Evolutionary conservation across 2,113 vertebrate species (phyloP), one percentile per base, ranked within the genome.

Genomic region (Aegithalos caudatus): DNA sequence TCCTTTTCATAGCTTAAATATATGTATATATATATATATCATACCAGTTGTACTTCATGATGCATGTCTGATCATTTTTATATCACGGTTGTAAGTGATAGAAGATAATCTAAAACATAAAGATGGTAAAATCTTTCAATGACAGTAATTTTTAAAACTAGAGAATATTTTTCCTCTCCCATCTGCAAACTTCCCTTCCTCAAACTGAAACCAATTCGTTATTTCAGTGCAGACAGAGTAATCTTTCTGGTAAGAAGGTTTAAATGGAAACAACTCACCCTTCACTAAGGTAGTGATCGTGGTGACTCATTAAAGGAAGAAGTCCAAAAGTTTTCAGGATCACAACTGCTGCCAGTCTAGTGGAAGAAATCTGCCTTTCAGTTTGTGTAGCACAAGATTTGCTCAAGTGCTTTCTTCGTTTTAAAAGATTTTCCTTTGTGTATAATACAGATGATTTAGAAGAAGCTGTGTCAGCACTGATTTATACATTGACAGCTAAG

Each of bases 401-500:
- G 92, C 91, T 96, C 84, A 91, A 97, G 93, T 96, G 97, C 94
- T 96, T 96, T 96, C 90, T 84, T 44, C 27, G 65, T 66, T 57
- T 94, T 85, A 61, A 92, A 95, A 94, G 90, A 94, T 96, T 97
- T 94, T 95, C 86, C 90, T 98, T 97, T 97, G 96, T 98, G 94
- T 97, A 90, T 94, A 96, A 89, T 96, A 56, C 24, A 72, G 95
- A 96, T 98, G 98, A 98, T 98, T 98, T 98, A 98, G 95, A 97
- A 97, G 97, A 96, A 97, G 97, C 97, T 96, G 96, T 97, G 97
- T 98, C 98, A 98, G 97, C 95, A 94, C 93, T 98, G 98, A 98
- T 98, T 98, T 98, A 98, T 98, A 96, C 97, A 97, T 97, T 98
- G 98, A 98, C 98, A 98, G 97, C 98, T 97, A 97, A 98, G 98